Evolutionary conservation across 2,113 vertebrate species (phyloP).

Genomic region (Capreolus pygargus): DNA sequence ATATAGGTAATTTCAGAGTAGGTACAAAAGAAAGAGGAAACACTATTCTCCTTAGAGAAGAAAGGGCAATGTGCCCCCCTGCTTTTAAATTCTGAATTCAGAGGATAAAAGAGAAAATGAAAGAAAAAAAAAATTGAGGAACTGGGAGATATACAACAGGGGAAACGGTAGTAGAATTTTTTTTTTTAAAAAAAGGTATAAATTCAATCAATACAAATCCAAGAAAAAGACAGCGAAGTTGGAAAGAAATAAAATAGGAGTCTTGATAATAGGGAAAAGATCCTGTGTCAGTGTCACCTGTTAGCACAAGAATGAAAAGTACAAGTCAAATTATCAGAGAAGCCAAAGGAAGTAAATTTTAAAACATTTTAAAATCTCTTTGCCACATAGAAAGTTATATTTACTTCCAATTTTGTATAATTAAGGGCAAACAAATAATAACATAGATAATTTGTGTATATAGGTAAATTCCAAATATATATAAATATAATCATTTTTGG

Average conservation of each 20-base stretch:
- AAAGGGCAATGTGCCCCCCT: background rate
- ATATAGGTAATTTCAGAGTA: background rate
- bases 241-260: slow-evolving; percentile 8
- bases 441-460: background rate
- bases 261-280: background rate
- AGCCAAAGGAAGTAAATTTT: background rate
- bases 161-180: background rate
- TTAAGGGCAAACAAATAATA: background rate
- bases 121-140: background rate
- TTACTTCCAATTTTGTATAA: background rate
- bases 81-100: slow-evolving; percentile 36
- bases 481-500: background rate
- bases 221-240: background rate
- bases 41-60: background rate
- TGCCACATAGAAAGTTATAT: background rate
- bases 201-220: background rate
- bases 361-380: slow-evolving; percentile 3
- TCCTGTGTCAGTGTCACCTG: background rate
- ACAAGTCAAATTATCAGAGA: background rate
- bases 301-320: background rate
- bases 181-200: background rate
- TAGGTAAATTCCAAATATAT: background rate
- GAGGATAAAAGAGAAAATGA: background rate
- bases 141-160: background rate
- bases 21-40: background rate